These are phyloP conservation scores for Drosophila ambigua DNA, from an alignment of 1,140 invertebrate genomes.

Conservation along the genomic window DNA sequence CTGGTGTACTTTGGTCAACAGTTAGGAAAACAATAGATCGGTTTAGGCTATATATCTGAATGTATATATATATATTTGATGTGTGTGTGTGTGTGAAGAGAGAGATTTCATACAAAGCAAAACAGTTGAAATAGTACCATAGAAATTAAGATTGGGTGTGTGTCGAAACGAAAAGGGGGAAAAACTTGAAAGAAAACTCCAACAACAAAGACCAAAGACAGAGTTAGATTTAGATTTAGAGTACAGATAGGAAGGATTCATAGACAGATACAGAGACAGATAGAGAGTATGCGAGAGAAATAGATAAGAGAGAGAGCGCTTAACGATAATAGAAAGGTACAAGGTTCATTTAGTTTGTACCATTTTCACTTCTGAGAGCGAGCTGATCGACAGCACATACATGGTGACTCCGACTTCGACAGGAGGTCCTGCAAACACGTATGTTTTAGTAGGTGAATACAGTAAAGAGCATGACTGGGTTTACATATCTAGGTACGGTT, in stretches of 20 bases:
- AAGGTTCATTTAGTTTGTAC: slow-evolving; percentile 86
- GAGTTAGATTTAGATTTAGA: slow-evolving; percentile 44
- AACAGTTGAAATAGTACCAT: slow-evolving; percentile 34
- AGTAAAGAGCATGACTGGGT: neutral
- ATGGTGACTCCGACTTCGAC: slow-evolving; percentile 98
- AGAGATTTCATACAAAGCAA: slow-evolving; percentile 42
- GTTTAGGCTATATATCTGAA: slow-evolving; percentile 24
- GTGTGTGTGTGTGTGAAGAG: slow-evolving; percentile 15
- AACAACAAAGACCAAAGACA: slow-evolving; percentile 70
- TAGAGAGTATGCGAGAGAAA: slow-evolving; percentile 18
- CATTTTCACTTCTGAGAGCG: slow-evolving; percentile 99
- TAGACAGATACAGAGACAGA: slow-evolving; percentile 46
- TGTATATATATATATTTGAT: neutral
- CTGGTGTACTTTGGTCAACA: slow-evolving; percentile 52
- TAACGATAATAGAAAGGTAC: slow-evolving; percentile 74
- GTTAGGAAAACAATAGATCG: slow-evolving; percentile 35
- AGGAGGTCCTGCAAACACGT: slow-evolving; percentile 93
- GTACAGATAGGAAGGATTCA: slow-evolving; percentile 47
- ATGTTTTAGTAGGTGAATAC: slow-evolving; percentile 56
- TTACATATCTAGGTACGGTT: too few species aligned
- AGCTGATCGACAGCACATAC: slow-evolving; percentile 99
- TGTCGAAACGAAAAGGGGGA: slow-evolving; percentile 15
- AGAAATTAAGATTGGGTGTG: slow-evolving; percentile 35
- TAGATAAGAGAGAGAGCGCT: slow-evolving; percentile 34
- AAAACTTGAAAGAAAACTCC: slow-evolving; percentile 35